phyloP scores from a whole-genome alignment of 2,888 invertebrate genomes.

The Lasioglossum pauxillum region DNA sequence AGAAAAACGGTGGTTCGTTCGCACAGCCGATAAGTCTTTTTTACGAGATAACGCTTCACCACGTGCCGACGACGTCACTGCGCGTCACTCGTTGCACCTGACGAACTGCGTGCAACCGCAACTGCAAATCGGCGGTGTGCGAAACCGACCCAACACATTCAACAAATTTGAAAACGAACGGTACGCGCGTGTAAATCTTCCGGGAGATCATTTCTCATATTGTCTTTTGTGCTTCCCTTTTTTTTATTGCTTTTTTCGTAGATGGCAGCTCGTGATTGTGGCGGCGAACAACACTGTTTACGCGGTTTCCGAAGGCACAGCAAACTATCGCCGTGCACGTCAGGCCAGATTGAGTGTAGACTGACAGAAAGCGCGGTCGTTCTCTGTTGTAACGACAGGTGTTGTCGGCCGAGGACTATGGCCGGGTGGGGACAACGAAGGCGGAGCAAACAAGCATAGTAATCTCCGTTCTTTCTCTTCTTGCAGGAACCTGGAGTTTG shows the following conservation, averaged over 20 bases:
- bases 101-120: neutral
- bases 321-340: conserved; percentile 64
- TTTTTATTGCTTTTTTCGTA: neutral
- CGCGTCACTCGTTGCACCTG: conserved; percentile 22
- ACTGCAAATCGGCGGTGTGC: neutral
- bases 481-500: conserved; percentile 1
- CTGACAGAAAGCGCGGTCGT: conserved; percentile 65
- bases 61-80: conserved; percentile 39
- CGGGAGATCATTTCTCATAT: neutral
- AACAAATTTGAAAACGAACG: neutral
- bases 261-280: neutral
- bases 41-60: conserved; percentile 34
- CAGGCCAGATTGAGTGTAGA: conserved; percentile 54
- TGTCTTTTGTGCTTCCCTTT: neutral
- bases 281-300: conserved; percentile 11
- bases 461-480: conserved; percentile 41
- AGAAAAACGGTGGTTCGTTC: neutral
- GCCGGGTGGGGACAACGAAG: conserved; percentile 56
- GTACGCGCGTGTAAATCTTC: neutral
- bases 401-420: conserved; percentile 44
- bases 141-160: neutral
- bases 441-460: conserved; percentile 62
- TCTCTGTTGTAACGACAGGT: conserved; percentile 69
- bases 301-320: neutral
- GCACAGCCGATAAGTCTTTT: conserved; percentile 30